These are phyloP conservation scores for Geococcyx californianus DNA, from an alignment of 2,113 vertebrate genomes.

Conservation along the genomic window DNA sequence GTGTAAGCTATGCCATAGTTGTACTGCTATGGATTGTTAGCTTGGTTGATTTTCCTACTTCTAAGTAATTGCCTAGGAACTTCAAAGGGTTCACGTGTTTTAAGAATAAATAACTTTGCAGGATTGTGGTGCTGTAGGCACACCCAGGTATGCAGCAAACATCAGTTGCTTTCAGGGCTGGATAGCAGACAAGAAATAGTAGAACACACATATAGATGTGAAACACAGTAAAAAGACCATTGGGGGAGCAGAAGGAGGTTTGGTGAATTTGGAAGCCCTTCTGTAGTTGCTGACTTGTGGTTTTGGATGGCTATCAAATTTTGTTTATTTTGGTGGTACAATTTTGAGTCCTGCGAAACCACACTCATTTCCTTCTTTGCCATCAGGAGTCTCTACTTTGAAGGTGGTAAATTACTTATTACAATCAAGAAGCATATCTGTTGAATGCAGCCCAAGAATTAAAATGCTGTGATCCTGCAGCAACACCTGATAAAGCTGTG, in stretches of 20 bases:
- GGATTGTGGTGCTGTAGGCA: background rate
- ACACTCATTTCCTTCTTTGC: background rate
- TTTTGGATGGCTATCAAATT: background rate
- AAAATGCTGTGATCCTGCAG: background rate
- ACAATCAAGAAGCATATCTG: fast-evolving
- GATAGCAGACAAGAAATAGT: background rate
- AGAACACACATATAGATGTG: background rate
- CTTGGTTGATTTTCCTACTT: background rate
- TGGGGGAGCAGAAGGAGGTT: background rate
- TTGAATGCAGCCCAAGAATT: background rate
- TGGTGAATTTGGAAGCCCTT: background rate
- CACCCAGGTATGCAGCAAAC: background rate
- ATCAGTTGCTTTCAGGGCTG: background rate
- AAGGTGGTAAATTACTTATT: background rate
- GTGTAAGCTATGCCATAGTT: background rate
- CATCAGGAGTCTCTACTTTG: background rate
- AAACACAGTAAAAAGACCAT: background rate
- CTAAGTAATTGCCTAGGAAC: background rate
- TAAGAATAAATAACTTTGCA: background rate
- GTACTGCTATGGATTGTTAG: background rate
- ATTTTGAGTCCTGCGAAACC: background rate
- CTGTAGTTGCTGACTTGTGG: background rate
- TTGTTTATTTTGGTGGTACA: background rate
- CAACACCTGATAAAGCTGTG: background rate
- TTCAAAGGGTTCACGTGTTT: background rate